phyloP scores from a whole-genome alignment of 2,888 invertebrate genomes.

The Laothoe populi region DNA sequence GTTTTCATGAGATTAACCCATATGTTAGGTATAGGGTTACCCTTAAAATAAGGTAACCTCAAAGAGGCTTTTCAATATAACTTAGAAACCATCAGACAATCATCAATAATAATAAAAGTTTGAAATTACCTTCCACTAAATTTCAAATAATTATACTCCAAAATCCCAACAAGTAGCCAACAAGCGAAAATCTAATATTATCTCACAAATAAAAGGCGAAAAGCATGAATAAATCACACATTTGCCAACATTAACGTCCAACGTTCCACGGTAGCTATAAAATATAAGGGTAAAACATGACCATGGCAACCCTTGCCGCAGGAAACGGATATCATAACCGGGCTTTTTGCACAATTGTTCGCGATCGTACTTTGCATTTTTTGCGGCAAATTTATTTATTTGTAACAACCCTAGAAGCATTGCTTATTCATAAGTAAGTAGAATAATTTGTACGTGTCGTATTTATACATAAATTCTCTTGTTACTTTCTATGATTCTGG shows the following conservation, averaged over 20 bases:
- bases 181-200: conserved; percentile 15
- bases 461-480: too few species aligned
- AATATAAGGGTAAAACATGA: conserved; percentile 59
- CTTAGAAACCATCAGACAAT: too few species aligned
- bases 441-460: background rate
- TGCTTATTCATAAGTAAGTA: background rate
- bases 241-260: conserved; percentile 30
- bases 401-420: conserved; percentile 7
- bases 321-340: conserved; percentile 63
- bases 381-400: conserved; percentile 25
- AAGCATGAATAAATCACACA: conserved; percentile 31
- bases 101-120: too few species aligned
- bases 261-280: conserved; percentile 41
- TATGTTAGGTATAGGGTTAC: too few species aligned
- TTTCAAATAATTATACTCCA: conserved; percentile 28
- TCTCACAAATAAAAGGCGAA: conserved; percentile 18
- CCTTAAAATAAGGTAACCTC: too few species aligned
- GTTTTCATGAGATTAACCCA: too few species aligned
- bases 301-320: conserved; percentile 51
- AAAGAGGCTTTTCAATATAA: too few species aligned
- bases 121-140: background rate
- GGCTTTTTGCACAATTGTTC: conserved; percentile 53
- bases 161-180: background rate
- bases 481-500: too few species aligned
- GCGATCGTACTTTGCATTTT: conserved; percentile 47